Percentiles rank a stretch among this genome's conserved stretches.
These are phyloP conservation scores for Diorhabda carinulata DNA, from an alignment of 1,140 invertebrate genomes.

Conservation along the genomic window DNA sequence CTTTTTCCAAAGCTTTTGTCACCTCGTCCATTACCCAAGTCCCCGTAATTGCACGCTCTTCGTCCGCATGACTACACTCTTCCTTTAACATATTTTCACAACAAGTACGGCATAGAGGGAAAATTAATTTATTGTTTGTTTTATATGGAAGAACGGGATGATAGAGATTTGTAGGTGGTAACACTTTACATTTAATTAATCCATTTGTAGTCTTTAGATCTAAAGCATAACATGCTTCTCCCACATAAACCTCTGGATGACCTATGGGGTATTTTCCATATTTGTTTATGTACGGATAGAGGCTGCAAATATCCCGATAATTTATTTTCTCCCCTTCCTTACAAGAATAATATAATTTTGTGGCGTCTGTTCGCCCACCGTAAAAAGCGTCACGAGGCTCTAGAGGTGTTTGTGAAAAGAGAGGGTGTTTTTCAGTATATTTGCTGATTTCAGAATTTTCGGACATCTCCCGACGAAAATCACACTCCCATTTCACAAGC, in stretches of 20 bases:
- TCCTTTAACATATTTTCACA: slow-evolving; percentile 19
- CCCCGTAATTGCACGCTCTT: slow-evolving; percentile 41
- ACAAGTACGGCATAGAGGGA: slow-evolving; percentile 39
- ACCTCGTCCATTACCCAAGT: slow-evolving; percentile 47
- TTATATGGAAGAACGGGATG: slow-evolving; percentile 39
- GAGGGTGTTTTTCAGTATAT: slow-evolving; percentile 5
- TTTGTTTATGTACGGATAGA: slow-evolving; percentile 42
- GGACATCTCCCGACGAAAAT: not conserved
- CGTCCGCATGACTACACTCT: slow-evolving; percentile 33
- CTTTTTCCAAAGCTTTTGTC: slow-evolving; percentile 36
- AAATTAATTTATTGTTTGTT: slow-evolving; percentile 39
- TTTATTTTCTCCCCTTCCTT: slow-evolving; percentile 37
- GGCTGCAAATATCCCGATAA: slow-evolving; percentile 41
- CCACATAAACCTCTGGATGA: slow-evolving; percentile 35
- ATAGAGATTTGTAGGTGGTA: slow-evolving; percentile 40
- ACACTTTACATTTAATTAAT: slow-evolving; percentile 36
- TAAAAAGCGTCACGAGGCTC: slow-evolving; percentile 16
- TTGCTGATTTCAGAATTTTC: slow-evolving; percentile 4
- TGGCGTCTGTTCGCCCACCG: slow-evolving; percentile 22
- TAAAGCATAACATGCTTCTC: slow-evolving; percentile 7
- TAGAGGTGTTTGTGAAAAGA: not conserved
- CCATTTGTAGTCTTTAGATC: slow-evolving; percentile 26
- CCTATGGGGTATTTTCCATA: slow-evolving; percentile 42
- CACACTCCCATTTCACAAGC: slow-evolving; percentile 17
- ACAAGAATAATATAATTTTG: slow-evolving; percentile 18